These are phyloP conservation scores for Oenanthe melanoleuca DNA, from an alignment of 2,113 vertebrate species.

Conservation along the genomic window DNA sequence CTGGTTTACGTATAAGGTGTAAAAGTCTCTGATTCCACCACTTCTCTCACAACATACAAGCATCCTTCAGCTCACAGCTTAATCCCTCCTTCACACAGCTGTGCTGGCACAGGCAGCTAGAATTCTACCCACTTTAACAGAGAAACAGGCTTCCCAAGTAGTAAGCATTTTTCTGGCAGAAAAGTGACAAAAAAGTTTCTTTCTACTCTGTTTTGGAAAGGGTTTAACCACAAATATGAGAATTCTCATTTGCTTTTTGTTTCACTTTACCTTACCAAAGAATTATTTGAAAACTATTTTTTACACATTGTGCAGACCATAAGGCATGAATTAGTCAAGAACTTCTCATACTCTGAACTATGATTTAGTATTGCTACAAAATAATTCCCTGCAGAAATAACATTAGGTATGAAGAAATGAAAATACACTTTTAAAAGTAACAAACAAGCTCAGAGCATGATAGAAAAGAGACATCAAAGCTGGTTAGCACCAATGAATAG, in stretches of 20 bases:
- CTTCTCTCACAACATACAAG: background rate
- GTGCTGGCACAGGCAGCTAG: background rate
- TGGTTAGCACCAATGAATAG: background rate
- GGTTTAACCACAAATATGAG: background rate
- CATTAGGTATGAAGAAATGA: background rate
- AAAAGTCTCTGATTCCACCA: background rate
- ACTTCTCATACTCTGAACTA: background rate
- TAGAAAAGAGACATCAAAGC: background rate
- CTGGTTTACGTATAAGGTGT: fast-evolving
- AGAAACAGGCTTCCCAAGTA: background rate
- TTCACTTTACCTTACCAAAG: background rate
- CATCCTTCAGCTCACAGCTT: background rate
- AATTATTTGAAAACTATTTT: background rate
- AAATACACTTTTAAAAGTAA: background rate
- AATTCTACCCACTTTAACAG: background rate
- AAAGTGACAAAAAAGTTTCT: background rate
- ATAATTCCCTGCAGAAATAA: background rate
- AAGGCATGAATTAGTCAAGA: background rate
- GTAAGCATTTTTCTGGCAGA: background rate
- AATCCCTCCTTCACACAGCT: background rate
- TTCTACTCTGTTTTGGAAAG: background rate
- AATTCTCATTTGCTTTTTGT: background rate
- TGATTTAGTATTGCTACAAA: background rate
- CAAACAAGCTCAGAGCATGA: background rate
- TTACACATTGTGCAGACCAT: background rate